Conservation (phyloP, 2,888 invertebrate genomes). For the Gibbula magus region DNA sequence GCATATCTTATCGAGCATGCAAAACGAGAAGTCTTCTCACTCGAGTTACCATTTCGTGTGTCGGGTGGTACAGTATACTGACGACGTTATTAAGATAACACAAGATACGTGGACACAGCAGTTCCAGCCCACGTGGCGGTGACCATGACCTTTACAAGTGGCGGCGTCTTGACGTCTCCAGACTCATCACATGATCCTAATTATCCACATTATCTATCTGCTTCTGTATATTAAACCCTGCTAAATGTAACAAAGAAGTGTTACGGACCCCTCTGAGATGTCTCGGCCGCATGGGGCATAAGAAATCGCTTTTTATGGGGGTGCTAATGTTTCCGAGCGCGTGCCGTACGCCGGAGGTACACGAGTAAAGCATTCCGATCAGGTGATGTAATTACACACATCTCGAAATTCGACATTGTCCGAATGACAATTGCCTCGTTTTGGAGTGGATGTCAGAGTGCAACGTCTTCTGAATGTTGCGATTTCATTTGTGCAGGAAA, state of each 20-base stretch:
- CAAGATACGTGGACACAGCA: no score
- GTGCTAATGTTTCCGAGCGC: neutral
- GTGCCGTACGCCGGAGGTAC: neutral
- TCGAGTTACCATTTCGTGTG: no score
- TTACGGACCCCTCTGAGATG: neutral
- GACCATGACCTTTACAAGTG: no score
- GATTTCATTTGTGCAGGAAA: neutral
- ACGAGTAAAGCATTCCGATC: neutral
- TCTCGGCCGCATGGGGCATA: neutral
- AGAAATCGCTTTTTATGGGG: neutral
- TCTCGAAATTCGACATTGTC: neutral
- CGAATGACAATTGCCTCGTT: neutral
- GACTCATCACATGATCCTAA: no score
- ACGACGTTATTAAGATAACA: no score
- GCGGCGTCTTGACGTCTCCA: no score
- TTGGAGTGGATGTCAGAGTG: neutral
- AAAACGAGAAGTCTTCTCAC: no score
- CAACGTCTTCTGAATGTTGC: conserved; percentile 2
- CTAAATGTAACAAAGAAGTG: neutral
- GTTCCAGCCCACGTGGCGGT: no score
- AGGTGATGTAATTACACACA: neutral
- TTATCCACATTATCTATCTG: neutral
- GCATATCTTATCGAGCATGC: no score
- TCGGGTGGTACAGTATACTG: no score
- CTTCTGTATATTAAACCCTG: neutral